Conservation (phyloP, 2,113 vertebrate species). For the Cephalopterus ornatus region DNA sequence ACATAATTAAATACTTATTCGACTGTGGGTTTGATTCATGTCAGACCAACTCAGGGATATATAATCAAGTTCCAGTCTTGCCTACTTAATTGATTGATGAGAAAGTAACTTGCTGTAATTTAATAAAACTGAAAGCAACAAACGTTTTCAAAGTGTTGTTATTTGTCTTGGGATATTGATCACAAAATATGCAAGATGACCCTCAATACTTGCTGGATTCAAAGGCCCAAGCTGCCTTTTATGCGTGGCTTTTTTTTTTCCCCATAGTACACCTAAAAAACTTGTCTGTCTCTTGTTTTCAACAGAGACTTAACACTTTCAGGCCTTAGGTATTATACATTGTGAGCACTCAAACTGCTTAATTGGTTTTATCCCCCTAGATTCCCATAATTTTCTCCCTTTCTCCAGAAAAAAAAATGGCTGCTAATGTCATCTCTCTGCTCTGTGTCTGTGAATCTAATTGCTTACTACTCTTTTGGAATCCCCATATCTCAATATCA, state of each 20-base stretch:
- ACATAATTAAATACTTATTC: not conserved
- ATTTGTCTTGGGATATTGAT: not conserved
- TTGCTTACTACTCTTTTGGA: not conserved
- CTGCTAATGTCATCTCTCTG: not conserved
- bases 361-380: not conserved
- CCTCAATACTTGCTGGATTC: not conserved
- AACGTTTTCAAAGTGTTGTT: not conserved
- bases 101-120: not conserved
- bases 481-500: not conserved
- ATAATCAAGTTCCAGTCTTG: not conserved
- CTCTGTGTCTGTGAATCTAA: not conserved
- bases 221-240: not conserved
- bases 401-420: not conserved
- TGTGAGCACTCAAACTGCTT: not conserved
- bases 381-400: not conserved
- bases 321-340: not conserved
- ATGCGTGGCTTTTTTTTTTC: not conserved
- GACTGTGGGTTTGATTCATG: conserved; percentile 13
- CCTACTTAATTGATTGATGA: not conserved
- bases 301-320: not conserved
- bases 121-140: conserved; percentile 3
- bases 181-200: not conserved
- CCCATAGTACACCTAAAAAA: not conserved
- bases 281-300: not conserved
- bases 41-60: not conserved